Evolutionary conservation across 2,113 vertebrate species (phyloP).

Genomic region (Equus przewalskii): DNA sequence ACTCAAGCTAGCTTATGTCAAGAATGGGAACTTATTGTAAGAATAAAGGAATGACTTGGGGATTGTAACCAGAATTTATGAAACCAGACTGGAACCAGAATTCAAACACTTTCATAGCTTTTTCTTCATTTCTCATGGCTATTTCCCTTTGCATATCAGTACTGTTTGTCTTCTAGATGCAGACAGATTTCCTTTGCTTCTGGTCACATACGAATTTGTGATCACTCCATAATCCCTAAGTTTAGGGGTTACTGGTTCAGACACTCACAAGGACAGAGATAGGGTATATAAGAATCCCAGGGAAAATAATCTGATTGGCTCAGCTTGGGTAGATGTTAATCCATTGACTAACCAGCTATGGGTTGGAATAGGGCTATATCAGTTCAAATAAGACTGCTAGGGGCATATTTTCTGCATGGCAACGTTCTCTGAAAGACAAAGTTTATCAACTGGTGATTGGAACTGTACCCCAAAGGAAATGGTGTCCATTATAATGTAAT

Average conservation of each 20-base stretch:
- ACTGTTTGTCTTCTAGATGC: not conserved
- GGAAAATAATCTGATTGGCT: not conserved
- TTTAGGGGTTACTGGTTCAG: not conserved
- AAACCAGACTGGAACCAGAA: not conserved
- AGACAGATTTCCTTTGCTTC: not conserved
- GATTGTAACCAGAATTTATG: not conserved
- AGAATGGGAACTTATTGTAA: not conserved
- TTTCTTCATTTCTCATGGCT: not conserved
- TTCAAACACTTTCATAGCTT: not conserved
- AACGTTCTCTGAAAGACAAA: not conserved
- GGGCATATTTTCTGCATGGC: not conserved
- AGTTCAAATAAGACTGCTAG: not conserved
- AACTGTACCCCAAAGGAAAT: not conserved
- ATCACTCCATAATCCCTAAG: not conserved
- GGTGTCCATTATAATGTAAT: not conserved
- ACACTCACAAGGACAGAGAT: not conserved
- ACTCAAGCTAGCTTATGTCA: not conserved
- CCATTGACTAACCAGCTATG: not conserved
- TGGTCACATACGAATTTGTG: not conserved
- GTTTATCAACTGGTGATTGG: not conserved
- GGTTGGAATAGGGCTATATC: not conserved
- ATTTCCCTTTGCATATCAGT: not conserved
- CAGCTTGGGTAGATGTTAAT: not conserved
- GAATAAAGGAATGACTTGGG: not conserved
- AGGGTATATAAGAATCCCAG: not conserved